These are phyloP conservation scores for Notothenia coriiceps DNA, from an alignment of 2,113 vertebrate species.

Conservation along the genomic window DNA sequence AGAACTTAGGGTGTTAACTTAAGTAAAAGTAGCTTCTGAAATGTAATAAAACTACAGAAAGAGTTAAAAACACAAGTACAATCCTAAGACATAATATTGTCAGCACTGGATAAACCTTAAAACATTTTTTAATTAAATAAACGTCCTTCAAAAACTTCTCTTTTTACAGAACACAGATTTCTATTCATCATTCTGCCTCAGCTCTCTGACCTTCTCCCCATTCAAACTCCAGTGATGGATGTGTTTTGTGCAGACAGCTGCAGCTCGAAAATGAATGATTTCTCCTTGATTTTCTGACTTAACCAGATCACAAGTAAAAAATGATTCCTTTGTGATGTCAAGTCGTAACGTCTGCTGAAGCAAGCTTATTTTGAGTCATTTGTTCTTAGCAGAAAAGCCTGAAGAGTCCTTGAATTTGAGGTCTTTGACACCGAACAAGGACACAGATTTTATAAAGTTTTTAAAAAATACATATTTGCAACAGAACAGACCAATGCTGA, in stretches of 20 bases:
- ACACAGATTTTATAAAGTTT: not conserved
- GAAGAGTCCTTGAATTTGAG: slow-evolving; percentile 16
- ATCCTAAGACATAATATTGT: not conserved
- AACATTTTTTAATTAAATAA: slow-evolving; percentile 12
- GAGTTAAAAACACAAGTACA: not conserved
- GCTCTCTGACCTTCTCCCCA: slow-evolving; percentile 40
- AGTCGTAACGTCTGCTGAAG: slow-evolving; percentile 12
- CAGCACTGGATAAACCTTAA: not conserved
- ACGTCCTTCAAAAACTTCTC: slow-evolving; percentile 1
- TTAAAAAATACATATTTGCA: not conserved
- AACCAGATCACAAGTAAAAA: slow-evolving; percentile 52
- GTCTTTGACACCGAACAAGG: not conserved
- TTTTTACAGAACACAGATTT: not conserved
- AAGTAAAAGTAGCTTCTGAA: no score
- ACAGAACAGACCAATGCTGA: not conserved
- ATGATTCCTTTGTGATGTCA: slow-evolving; percentile 27
- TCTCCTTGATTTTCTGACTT: slow-evolving; percentile 71
- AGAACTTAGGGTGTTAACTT: no score
- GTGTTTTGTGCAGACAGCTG: slow-evolving; percentile 17
- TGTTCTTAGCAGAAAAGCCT: not conserved
- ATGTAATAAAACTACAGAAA: no score
- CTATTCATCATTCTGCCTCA: slow-evolving; percentile 13
- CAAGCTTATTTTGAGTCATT: not conserved
- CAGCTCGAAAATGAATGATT: slow-evolving; percentile 34
- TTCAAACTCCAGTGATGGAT: slow-evolving; percentile 58